Conservation (phyloP, 2,113 vertebrate genomes). For the Poeciliopsis turrubarensis region DNA sequence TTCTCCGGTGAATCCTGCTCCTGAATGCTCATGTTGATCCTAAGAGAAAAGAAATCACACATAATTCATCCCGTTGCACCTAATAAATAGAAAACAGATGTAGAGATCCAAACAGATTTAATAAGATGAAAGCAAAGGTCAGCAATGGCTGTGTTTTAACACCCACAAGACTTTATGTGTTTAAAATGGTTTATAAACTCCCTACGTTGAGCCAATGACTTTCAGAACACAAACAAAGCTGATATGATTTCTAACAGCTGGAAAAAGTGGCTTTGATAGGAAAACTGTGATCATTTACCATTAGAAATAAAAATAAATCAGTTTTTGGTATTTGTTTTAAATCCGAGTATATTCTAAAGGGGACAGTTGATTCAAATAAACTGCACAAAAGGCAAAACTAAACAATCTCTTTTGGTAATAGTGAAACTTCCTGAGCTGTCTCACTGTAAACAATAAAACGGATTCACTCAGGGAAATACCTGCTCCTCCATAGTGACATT, state of each 20-base stretch:
- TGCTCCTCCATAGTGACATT: neutral
- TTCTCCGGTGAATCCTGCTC: neutral
- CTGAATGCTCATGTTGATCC: slow-evolving; percentile 2
- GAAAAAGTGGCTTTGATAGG: neutral
- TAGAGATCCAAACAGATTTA: neutral
- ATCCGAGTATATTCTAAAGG: neutral
- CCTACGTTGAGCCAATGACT: neutral
- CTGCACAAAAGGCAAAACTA: neutral
- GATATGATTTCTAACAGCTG: neutral
- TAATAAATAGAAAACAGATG: no score
- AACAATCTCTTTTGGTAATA: neutral
- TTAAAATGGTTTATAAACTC: neutral
- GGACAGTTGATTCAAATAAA: neutral
- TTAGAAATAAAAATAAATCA: neutral
- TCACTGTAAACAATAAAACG: neutral
- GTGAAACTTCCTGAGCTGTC: neutral
- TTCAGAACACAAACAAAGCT: neutral
- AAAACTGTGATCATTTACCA: neutral
- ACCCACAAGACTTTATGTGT: neutral
- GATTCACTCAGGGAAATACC: neutral
- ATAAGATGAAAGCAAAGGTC: neutral
- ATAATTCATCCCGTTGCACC: neutral
- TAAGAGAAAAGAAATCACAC: neutral
- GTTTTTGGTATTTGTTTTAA: neutral
- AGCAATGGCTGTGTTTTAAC: neutral